Percentiles rank a stretch among this genome's conserved stretches.
Conservation (phyloP, 2,888 invertebrate species). For the Anthrax anthrax region DNA sequence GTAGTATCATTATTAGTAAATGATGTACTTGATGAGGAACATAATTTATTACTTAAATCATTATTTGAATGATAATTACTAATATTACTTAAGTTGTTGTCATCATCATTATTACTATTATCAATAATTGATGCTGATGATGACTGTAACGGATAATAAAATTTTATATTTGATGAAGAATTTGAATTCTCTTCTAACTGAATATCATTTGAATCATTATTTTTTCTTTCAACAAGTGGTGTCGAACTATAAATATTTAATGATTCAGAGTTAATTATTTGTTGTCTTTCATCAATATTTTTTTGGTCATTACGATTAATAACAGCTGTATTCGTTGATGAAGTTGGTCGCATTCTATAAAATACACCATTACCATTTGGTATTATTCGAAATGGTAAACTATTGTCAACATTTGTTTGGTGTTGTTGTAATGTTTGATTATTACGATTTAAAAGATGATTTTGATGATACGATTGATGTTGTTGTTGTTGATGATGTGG, state of each 20-base stretch:
- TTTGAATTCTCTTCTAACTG: slow-evolving; percentile 7
- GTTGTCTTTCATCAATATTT: not conserved
- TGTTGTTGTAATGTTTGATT: not conserved
- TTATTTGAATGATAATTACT: not conserved
- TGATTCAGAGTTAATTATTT: slow-evolving; percentile 10
- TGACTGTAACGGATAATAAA: not conserved
- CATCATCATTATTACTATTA: not conserved
- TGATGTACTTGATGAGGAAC: not conserved
- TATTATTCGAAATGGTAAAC: slow-evolving; percentile 11
- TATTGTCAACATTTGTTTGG: not conserved
- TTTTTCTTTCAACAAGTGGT: slow-evolving; percentile 12
- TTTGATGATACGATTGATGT: not conserved
- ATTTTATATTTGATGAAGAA: not conserved
- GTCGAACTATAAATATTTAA: slow-evolving; percentile 23
- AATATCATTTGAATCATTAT: slow-evolving; percentile 7
- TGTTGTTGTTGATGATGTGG: slow-evolving; percentile 12
- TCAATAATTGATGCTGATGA: not conserved
- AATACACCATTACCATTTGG: slow-evolving; percentile 20
- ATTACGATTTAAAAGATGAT: not conserved
- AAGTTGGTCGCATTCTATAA: not conserved
- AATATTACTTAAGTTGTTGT: not conserved
- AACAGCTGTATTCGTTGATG: not conserved
- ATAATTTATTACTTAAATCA: not conserved
- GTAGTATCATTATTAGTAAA: not conserved
- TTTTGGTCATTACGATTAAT: not conserved